These are phyloP conservation scores for Phalacrocorax carbo DNA, from an alignment of 2,113 vertebrate genomes.

Conservation along the genomic window DNA sequence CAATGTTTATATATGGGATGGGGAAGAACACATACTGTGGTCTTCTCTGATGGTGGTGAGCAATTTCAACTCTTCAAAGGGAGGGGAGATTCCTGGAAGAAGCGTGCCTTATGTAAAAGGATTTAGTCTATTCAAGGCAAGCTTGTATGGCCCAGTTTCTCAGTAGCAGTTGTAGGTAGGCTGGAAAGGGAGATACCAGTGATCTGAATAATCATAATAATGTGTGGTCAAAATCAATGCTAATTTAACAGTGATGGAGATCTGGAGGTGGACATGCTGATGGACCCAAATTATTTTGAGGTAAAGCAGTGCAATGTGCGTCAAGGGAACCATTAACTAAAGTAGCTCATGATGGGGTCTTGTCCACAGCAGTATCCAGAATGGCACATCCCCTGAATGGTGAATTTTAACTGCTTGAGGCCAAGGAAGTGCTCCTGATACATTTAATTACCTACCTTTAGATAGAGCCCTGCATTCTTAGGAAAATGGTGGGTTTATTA, in stretches of 20 bases:
- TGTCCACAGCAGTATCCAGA: not conserved
- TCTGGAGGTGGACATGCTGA: not conserved
- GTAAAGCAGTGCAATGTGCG: not conserved
- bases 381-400: not conserved
- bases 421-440: not conserved
- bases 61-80: not conserved
- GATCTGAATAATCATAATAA: rapidly evolving
- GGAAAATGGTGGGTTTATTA: not conserved
- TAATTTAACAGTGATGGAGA: not conserved
- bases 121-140: rapidly evolving
- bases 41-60: too few species aligned
- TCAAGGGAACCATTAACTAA: not conserved
- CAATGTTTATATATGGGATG: rapidly evolving
- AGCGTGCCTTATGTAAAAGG: rapidly evolving
- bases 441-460: not conserved
- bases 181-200: not conserved
- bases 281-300: not conserved
- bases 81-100: not conserved
- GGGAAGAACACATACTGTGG: not conserved
- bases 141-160: not conserved
- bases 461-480: not conserved
- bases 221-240: not conserved
- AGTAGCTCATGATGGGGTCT: not conserved
- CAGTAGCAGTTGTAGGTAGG: not conserved
- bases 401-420: not conserved